phyloP scores from a whole-genome alignment of 2,797 vertebrate genomes.

The Champsocephalus esox region DNA sequence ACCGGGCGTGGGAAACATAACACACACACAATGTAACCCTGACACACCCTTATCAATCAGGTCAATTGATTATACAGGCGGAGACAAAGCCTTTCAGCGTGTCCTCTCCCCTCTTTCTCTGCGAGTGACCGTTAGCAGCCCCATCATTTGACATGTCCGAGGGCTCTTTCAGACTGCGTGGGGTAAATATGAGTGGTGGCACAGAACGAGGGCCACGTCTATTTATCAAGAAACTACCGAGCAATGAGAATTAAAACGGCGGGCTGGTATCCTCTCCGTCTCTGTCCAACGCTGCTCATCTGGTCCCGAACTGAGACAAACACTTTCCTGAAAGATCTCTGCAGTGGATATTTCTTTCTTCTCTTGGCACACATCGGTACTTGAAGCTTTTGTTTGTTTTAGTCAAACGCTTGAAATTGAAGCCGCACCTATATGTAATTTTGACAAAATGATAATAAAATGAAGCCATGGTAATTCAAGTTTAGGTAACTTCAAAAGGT shows the following conservation, averaged over 20 bases:
- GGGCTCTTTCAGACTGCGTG: constrained; percentile 65
- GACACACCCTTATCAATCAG: constrained; percentile 82
- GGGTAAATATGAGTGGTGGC: constrained; percentile 66
- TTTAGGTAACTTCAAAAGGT: too few relatives aligned
- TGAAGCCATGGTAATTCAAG: too few relatives aligned
- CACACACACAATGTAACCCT: constrained; percentile 75
- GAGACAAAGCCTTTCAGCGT: constrained; percentile 71
- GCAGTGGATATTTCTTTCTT: not conserved
- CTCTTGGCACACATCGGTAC: not conserved
- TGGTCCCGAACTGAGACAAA: constrained; percentile 19
- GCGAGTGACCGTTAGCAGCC: constrained; percentile 62
- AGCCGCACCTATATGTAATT: too few relatives aligned
- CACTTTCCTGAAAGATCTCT: constrained; percentile 13
- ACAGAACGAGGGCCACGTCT: constrained; percentile 40
- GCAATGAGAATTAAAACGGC: constrained; percentile 45
- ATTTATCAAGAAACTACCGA: constrained; percentile 62
- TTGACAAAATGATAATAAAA: too few relatives aligned
- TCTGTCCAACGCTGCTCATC: constrained; percentile 26
- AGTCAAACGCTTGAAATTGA: not conserved
- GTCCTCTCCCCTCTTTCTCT: constrained; percentile 60
- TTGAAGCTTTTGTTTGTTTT: not conserved
- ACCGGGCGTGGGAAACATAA: constrained; percentile 80
- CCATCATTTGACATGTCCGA: constrained; percentile 75
- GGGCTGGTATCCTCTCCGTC: constrained; percentile 50
- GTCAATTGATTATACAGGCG: constrained; percentile 81